phyloP scores from a whole-genome alignment of 2,888 invertebrate genomes.

The Hemicrepidius hirtus region DNA sequence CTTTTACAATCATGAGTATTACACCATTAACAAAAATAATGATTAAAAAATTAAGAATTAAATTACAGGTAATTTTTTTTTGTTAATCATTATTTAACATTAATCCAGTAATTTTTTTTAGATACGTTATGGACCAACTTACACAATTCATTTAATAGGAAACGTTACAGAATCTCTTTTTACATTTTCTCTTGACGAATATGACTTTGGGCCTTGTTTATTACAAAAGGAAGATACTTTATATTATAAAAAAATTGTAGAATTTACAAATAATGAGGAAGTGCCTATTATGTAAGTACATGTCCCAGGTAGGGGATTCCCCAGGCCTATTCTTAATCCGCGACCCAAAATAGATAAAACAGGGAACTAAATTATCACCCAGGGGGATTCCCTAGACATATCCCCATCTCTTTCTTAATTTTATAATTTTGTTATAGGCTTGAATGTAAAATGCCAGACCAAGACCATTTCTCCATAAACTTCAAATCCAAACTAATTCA shows the following conservation, averaged over 20 bases:
- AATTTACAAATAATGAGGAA: conserved; percentile 68
- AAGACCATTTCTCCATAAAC: conserved; percentile 74
- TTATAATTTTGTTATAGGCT: conserved; percentile 69
- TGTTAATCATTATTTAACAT: no score
- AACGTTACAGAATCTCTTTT: conserved; percentile 75
- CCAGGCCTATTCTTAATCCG: no score
- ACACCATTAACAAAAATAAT: conserved; percentile 53
- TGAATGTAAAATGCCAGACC: conserved; percentile 72
- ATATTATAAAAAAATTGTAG: conserved; percentile 71
- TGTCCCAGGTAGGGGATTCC: no score
- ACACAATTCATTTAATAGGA: conserved; percentile 76
- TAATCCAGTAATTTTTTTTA: conserved; percentile 63
- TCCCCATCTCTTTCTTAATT: no score
- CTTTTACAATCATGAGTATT: conserved; percentile 48
- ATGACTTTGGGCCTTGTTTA: conserved; percentile 81
- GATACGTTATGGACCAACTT: conserved; percentile 81
- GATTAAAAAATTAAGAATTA: conserved; percentile 49
- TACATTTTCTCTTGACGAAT: conserved; percentile 78
- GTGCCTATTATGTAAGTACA: conserved; percentile 66
- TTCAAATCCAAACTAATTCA: conserved; percentile 70
- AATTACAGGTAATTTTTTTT: conserved; percentile 43
- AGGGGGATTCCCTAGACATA: no score
- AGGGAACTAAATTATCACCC: no score
- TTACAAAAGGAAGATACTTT: conserved; percentile 73
- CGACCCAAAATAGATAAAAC: no score